Evolutionary conservation across 2,888 invertebrate species (phyloP).

Genomic region (Syrphus vitripennis): DNA sequence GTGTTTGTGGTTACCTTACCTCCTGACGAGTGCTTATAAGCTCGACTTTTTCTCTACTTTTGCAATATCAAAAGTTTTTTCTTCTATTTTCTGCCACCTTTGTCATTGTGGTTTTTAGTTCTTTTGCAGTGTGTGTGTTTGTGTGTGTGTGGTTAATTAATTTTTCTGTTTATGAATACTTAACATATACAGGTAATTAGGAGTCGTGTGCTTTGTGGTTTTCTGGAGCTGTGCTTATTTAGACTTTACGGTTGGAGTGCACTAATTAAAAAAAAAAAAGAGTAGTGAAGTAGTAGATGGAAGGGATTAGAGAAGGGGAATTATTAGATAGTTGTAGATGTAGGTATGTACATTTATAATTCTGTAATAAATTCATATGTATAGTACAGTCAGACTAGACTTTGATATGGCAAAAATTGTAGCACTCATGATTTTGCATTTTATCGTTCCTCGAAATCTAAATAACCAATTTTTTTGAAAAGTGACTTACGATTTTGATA

Average conservation of each 20-base stretch:
- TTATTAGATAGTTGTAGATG: neutral
- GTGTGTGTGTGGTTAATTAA: constrained; percentile 5
- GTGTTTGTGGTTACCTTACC: constrained; percentile 4
- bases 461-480: too few species aligned
- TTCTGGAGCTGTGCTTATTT: constrained; percentile 18
- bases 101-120: neutral
- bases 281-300: neutral
- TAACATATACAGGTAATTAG: constrained; percentile 22
- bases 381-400: too few species aligned
- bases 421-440: too few species aligned
- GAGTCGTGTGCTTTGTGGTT: neutral
- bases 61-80: neutral
- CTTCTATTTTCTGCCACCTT: neutral
- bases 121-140: neutral
- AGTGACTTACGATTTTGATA: too few species aligned
- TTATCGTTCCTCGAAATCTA: too few species aligned
- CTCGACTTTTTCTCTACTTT: neutral
- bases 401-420: too few species aligned
- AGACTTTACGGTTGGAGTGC: constrained; percentile 41
- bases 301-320: neutral
- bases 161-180: constrained; percentile 10
- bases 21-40: constrained; percentile 3
- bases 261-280: constrained; percentile 24
- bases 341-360: neutral
- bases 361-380: neutral